Evolutionary conservation across 1,140 invertebrate genomes (phyloP), one percentile per base, ranked within the genome.

Genomic region (Drosophila elegans): DNA sequence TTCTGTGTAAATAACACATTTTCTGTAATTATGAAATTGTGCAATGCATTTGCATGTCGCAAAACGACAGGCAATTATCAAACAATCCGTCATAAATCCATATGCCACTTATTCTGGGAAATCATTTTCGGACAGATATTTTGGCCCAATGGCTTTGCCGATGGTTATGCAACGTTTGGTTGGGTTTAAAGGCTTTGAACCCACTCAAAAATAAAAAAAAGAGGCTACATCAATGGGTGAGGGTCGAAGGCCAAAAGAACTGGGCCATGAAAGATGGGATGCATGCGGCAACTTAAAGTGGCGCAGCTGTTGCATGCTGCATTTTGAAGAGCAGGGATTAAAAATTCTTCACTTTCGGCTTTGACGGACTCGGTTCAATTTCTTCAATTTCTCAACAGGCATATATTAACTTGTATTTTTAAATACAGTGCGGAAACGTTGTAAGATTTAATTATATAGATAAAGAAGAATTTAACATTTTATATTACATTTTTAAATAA

Each of bases 281-380:
- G 42, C 67, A 29, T 21, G 49, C 13, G 34, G 67, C 64, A 69
- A 41, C 49, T 68, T 56, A 48, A 69, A 69, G 63, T 11, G 67
- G 34, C 63, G 16, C 64, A 71, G 64, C 51, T 71, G 67, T 71
- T 57, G 67, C 49, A 45, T 63, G 49, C 10, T 63, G 49, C 64
- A 69, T 57, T 41, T 41, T 69, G 42, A 71, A 69, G 12, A 56
- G 63, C 41, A 25, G 34, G 25, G 6, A 45, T n/a, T 25, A n/a
- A 11, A 36, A 11, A 10, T 3, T 36, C 13, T 38, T 21, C 21
- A 44, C 29, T 45, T 62, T 59, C 25, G 11, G 6, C 38, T 56
- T 62, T 41, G 52, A 34, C 27, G 4, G 4, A 41, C 27, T 41
- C 13, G 12, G 0, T 4, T 25, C 12, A 64, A 66, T 32, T n/a